Conservation (phyloP, 2,888 invertebrate genomes). For the Drosophila imparisetae region DNA sequence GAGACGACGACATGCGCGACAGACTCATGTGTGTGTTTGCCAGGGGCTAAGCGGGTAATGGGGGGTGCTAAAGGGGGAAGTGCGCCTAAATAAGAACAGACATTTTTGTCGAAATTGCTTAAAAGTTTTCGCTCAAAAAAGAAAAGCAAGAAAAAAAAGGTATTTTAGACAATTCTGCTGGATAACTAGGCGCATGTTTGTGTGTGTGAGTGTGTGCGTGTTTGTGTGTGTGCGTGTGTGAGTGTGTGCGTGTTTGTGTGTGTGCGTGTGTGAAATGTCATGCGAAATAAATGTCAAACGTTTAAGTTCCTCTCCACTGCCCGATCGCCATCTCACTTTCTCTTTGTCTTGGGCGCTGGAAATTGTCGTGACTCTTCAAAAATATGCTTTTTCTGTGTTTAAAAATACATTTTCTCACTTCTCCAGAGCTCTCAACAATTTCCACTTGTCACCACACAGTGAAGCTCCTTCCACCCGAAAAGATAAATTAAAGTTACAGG, state of each 20-base stretch:
- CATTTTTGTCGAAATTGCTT: constrained; percentile 67
- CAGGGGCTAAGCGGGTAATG: background rate
- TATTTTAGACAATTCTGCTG: constrained; percentile 52
- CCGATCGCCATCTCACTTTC: constrained; percentile 8
- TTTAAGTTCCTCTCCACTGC: constrained; percentile 26
- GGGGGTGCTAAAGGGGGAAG: background rate
- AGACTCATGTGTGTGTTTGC: constrained; percentile 34
- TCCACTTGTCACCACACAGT: constrained; percentile 67
- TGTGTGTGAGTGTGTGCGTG: constrained; percentile 7
- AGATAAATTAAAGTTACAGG: constrained; percentile 25
- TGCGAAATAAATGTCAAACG: constrained; percentile 70
- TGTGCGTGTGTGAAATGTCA: constrained; percentile 63
- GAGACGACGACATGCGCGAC: constrained; percentile 64
- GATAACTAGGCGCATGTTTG: constrained; percentile 62
- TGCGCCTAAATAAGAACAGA: constrained; percentile 58
- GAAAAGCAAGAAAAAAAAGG: constrained; percentile 48
- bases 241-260: constrained; percentile 45
- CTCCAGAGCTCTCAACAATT: constrained; percentile 47
- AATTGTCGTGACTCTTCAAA: constrained; percentile 63
- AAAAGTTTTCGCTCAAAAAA: constrained; percentile 58
- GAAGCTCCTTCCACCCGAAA: constrained; percentile 19
- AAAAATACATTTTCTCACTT: constrained; percentile 45
- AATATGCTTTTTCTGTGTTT: constrained; percentile 34
- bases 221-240: constrained; percentile 35
- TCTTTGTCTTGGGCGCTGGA: constrained; percentile 33